phyloP scores from a whole-genome alignment of 2,888 invertebrate genomes.

The Trichogramma evanescens region DNA sequence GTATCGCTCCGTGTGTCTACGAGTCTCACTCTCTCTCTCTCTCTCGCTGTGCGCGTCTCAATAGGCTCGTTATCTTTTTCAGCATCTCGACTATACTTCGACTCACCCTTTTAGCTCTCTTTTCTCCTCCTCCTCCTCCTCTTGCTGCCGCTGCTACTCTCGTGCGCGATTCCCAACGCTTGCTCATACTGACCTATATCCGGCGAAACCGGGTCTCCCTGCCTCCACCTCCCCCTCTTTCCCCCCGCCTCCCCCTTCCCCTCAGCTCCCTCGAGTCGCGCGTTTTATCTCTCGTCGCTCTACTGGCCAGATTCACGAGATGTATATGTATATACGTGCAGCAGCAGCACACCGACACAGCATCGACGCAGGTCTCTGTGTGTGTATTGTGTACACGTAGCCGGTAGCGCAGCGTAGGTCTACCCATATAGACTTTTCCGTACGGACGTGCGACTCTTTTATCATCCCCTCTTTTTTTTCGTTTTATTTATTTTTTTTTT shows the following conservation, averaged over 20 bases:
- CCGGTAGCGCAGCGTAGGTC: too few species aligned
- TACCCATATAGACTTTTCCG: too few species aligned
- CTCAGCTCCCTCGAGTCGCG: not conserved
- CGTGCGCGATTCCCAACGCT: constrained; percentile 31
- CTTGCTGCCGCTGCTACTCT: constrained; percentile 35
- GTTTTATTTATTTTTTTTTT: too few species aligned
- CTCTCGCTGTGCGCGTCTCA: not conserved
- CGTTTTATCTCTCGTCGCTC: not conserved
- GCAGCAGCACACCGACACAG: too few species aligned
- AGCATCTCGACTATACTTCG: not conserved
- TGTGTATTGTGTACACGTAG: too few species aligned
- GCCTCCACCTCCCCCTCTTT: not conserved
- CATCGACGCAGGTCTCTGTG: too few species aligned
- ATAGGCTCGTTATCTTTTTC: not conserved
- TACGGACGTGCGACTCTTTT: too few species aligned
- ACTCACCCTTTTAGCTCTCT: not conserved
- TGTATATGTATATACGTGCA: not conserved
- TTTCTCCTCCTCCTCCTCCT: constrained; percentile 2
- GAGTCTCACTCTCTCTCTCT: not conserved
- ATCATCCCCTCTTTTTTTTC: too few species aligned
- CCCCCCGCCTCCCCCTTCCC: not conserved
- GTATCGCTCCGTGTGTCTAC: not conserved
- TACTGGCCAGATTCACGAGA: too few species aligned
- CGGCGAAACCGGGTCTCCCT: constrained; percentile 40
- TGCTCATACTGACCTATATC: constrained; percentile 46